phyloP scores from a whole-genome alignment of 1,140 invertebrate species.

The Ceratoteleas bidentatus region DNA sequence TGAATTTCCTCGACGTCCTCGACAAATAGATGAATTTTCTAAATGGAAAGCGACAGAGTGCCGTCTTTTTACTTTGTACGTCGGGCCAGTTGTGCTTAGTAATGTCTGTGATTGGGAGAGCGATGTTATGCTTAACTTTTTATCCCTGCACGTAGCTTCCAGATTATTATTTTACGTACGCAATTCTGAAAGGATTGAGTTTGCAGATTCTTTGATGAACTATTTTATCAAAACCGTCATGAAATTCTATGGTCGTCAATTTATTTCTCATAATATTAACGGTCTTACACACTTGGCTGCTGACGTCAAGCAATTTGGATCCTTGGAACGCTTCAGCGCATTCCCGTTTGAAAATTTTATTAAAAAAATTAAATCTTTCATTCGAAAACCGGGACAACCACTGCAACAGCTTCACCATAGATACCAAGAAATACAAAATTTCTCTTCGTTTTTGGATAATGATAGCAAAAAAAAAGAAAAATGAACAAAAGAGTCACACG shows the following conservation, averaged over 20 bases:
- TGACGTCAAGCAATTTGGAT: background rate
- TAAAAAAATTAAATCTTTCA: background rate
- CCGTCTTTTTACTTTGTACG: conserved; percentile 11
- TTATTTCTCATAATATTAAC: background rate
- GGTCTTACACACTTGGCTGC: background rate
- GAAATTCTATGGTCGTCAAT: background rate
- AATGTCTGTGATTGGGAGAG: conserved; percentile 1
- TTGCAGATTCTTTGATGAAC: background rate
- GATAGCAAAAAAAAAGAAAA: background rate
- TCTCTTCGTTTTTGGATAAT: background rate
- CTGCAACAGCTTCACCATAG: background rate
- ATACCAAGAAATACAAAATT: background rate
- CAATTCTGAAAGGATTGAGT: background rate
- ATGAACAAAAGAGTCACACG: background rate
- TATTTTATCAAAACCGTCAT: background rate
- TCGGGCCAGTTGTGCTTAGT: background rate
- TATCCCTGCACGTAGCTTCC: background rate
- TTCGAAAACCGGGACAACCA: background rate
- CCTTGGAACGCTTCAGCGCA: background rate
- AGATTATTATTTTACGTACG: background rate
- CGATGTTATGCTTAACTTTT: conserved; percentile 15
- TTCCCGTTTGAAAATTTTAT: conserved; percentile 1
- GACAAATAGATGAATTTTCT: conserved; percentile 1
- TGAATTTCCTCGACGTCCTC: conserved; percentile 3
- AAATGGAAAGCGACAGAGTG: conserved; percentile 21